phyloP scores from a whole-genome alignment of 2,113 vertebrate species.

The Machaerirhynchus nigripectus region DNA sequence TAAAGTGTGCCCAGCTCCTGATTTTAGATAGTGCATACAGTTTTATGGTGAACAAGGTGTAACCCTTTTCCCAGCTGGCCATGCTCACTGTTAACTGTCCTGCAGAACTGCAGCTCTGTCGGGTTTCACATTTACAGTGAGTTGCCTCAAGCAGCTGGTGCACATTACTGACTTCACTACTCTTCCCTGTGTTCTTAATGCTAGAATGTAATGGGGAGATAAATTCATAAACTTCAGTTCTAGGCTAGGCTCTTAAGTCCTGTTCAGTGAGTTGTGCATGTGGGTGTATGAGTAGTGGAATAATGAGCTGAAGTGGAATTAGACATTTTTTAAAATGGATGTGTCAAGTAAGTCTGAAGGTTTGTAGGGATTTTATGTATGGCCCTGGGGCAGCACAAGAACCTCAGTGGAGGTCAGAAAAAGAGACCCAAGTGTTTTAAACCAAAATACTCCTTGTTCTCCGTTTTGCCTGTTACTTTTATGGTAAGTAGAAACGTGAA shows the following conservation, averaged over 20 bases:
- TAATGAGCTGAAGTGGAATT: background rate
- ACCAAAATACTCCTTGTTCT: rapidly evolving
- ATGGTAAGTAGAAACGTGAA: background rate
- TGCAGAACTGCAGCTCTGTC: background rate
- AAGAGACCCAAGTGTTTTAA: background rate
- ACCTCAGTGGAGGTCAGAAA: background rate
- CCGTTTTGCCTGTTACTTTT: background rate
- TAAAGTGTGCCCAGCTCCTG: rapidly evolving
- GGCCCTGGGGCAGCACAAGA: background rate
- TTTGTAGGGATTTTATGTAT: background rate
- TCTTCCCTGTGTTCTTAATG: background rate
- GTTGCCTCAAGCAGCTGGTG: background rate
- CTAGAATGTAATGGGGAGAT: background rate
- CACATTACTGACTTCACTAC: background rate
- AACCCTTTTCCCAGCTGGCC: background rate
- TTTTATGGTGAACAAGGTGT: background rate
- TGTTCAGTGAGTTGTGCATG: background rate
- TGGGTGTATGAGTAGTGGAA: background rate
- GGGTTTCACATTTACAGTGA: background rate
- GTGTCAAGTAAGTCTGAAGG: background rate
- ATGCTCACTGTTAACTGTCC: background rate
- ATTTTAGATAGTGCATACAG: background rate
- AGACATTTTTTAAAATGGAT: background rate
- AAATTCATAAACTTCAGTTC: background rate
- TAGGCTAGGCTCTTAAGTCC: background rate